Evolutionary conservation across 1,140 invertebrate genomes (phyloP), one percentile per base, ranked within the genome.

Genomic region (Drosophila auraria): DNA sequence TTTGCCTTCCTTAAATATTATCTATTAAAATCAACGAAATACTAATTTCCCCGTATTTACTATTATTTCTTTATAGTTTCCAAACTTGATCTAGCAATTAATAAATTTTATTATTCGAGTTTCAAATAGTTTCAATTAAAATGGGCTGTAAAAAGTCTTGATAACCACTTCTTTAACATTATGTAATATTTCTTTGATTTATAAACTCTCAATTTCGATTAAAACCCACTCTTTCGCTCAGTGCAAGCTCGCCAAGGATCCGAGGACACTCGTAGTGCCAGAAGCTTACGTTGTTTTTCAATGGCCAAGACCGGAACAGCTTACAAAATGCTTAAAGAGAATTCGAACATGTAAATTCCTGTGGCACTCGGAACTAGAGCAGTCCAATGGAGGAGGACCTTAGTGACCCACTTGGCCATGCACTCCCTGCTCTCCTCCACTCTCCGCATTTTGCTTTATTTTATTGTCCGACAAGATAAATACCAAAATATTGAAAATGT

Each of bases 391-490:
- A 69, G 64, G 15, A 57, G 64, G 68, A 77, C 65, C 68, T 25
- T 60, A 68, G 70, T 89, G 83, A 83, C 83, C 83, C 75, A 89
- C 72, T 84, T 71, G 61, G 20, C 14, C 72, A 57, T 30, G n/a
- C 72, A 57, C 25, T 36, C 44, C 51, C 33, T 38, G 38, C 25
- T 11, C n/a, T 25, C 11, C 17, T 20, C 27, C 42, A 20, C 50
- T 42, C 25, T 82, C n/a, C 47, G 23, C 40, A 51, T 72, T 90
- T 77, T 90, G 87, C 82, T 86, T 86, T 90, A 90, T 90, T 90
- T 90, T 90, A 90, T 90, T 90, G 86, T 90, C 87, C 65, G 76
- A 90, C 86, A 90, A 90, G 86, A 90, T 90, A 90, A 90, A 90
- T 90, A 86, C 86, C 86, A 80, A 90, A 90, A 90, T 90, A 90